A percentile compares a stretch with the other conserved stretches of the same genome.
Conservation (phyloP, 2,113 vertebrate genomes). For the Axis porcinus region DNA sequence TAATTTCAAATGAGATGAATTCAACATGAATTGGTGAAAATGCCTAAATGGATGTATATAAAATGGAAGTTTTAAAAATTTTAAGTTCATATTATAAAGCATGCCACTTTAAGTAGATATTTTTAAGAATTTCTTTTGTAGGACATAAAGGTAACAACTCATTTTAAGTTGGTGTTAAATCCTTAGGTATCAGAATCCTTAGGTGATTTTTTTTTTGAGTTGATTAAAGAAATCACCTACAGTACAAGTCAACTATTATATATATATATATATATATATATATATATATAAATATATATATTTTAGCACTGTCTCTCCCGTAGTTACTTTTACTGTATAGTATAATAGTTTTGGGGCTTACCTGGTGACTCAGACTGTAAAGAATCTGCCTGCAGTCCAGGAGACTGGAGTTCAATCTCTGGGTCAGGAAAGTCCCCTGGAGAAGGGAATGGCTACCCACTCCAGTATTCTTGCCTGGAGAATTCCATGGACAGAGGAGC, state of each 20-base stretch:
- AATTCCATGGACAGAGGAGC: background rate
- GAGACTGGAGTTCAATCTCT: background rate
- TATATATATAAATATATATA: background rate
- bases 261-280: background rate
- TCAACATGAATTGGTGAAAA: background rate
- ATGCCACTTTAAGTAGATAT: background rate
- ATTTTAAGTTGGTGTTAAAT: background rate
- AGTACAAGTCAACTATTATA: background rate
- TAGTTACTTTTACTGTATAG: background rate
- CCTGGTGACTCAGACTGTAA: background rate
- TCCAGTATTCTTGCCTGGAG: background rate
- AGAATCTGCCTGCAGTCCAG: background rate
- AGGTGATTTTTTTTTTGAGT: background rate
- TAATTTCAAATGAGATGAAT: background rate
- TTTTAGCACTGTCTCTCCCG: background rate
- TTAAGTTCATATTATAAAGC: background rate
- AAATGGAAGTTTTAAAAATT: background rate
- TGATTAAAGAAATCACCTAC: background rate
- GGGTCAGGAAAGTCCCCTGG: background rate
- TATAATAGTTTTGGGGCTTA: background rate
- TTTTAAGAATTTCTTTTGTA: background rate
- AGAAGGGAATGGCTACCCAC: background rate
- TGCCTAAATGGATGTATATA: background rate
- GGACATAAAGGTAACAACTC: background rate
- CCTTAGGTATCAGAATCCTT: background rate